Base-by-base conservation (phyloP, 2,888 invertebrate genomes). In the Entomobrya multifasciata region DNA sequence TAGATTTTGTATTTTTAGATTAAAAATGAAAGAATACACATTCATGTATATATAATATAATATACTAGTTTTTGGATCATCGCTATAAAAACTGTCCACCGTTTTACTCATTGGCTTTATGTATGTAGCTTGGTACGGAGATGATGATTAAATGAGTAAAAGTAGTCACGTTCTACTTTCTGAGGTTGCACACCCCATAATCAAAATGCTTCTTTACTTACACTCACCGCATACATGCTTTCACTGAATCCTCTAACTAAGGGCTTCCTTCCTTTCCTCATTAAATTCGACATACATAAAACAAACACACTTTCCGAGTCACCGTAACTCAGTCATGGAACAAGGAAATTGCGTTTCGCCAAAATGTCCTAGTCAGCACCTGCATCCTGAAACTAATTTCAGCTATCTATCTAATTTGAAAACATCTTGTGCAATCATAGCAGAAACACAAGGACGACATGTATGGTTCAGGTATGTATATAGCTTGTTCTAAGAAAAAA, bases 171-270 rank as follows among this genome's bases (percentile, higher is more conserved):
- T 77, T 65, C 17, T 72, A 41, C 44, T 49, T 25, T 65, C 78
- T 25, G 2, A 47, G 11, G 47, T 47, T 55, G 49, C 36, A 62
- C 78, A 49, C 78, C 78, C 78, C 60, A 79, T 74, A 74, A 72
- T 70, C 78, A 81, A 77, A 36, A 41, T 41, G 52, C 70, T 65
- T 41, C 5, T 20, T 65, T 65, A 8, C 22, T n/a, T 30, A 15
- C 30, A 27, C 30, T 25, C n/a, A 55, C n/a, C 2, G 52, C 6
- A n/a, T n/a, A n/a, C n/a, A n/a, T n/a, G n/a, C 13, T 49, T n/a
- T 25, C 25, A 1, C 25, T 57, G 57, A n/a, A n/a, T n/a, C 8
- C 6, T 22, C 11, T 4, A 22, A 57, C 22, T 25, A 13, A 11
- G n/a, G n/a, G n/a, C n/a, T 22, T 57, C 25, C 13, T 13, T 57